Percentiles rank a stretch among this genome's conserved stretches.
phyloP scores from a whole-genome alignment of 2,888 invertebrate species.

The Saturnia japonica region DNA sequence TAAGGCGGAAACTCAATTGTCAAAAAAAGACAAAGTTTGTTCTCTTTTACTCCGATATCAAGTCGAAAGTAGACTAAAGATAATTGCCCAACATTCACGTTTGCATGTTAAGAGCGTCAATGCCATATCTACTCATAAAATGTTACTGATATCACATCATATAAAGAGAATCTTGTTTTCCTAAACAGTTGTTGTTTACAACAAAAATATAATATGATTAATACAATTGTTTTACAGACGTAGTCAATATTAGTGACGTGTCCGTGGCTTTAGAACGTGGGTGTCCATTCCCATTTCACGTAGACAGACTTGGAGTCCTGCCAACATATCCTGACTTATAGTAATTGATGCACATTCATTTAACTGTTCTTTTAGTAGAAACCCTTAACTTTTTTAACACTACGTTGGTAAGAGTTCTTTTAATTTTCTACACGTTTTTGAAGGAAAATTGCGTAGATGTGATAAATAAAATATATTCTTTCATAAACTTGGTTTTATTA shows the following conservation, averaged over 20 bases:
- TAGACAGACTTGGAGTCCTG: constrained; percentile 18
- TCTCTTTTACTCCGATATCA: no score
- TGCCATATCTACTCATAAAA: no score
- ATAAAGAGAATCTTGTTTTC: neutral
- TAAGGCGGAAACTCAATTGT: no score
- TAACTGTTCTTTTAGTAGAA: neutral
- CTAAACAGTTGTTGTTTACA: neutral
- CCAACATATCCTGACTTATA: constrained; percentile 16
- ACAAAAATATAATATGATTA: neutral
- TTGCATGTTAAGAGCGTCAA: no score
- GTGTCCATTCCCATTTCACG: constrained; percentile 13
- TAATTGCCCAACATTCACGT: no score
- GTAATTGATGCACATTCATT: constrained; percentile 6
- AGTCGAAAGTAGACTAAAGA: no score
- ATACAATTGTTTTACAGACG: neutral
- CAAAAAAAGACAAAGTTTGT: no score
- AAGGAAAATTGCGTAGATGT: no score
- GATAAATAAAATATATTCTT: no score
- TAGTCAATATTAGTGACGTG: neutral
- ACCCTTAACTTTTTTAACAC: neutral
- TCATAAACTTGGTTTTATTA: no score
- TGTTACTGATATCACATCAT: no score
- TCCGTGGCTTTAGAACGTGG: neutral
- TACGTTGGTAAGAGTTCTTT: neutral
- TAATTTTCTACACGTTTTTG: neutral